Conservation (phyloP, 1,140 invertebrate species). For the Tribolium madens region DNA sequence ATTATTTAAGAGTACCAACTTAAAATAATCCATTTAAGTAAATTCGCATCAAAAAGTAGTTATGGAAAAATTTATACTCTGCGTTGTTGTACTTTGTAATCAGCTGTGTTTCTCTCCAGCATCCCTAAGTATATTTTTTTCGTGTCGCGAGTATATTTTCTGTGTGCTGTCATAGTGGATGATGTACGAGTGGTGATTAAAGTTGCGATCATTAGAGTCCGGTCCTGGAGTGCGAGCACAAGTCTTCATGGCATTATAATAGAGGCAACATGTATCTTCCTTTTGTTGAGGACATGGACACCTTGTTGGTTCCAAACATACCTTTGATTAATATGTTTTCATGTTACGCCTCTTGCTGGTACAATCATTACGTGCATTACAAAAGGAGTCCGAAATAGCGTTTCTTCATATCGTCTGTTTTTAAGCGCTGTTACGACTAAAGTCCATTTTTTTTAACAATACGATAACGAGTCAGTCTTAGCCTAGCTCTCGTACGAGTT, state of each 20-base stretch:
- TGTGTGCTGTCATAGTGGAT: neutral
- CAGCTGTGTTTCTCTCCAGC: too few species aligned
- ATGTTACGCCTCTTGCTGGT: conserved; percentile 52
- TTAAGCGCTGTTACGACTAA: neutral
- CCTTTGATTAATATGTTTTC: conserved; percentile 58
- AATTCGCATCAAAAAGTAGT: too few species aligned
- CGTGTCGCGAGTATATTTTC: too few species aligned
- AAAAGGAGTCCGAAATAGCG: conserved; percentile 28
- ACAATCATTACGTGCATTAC: conserved; percentile 47
- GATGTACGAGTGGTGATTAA: conserved; percentile 7
- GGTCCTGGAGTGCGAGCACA: conserved; percentile 4
- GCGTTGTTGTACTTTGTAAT: too few species aligned
- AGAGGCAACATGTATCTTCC: conserved; percentile 56
- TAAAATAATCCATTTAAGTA: too few species aligned
- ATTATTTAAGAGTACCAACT: neutral
- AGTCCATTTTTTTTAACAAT: too few species aligned
- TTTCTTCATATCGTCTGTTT: conserved; percentile 10
- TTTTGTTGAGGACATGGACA: conserved; percentile 56
- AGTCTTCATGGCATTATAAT: conserved; percentile 33
- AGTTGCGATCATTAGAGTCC: conserved; percentile 11
- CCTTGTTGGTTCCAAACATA: conserved; percentile 51
- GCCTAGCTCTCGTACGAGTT: too few species aligned
- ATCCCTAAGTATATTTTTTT: too few species aligned
- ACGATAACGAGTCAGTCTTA: too few species aligned
- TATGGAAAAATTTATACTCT: too few species aligned